Evolutionary conservation across 2,113 vertebrate genomes (phyloP).

Genomic region (Mesoclemmys tuberculata): DNA sequence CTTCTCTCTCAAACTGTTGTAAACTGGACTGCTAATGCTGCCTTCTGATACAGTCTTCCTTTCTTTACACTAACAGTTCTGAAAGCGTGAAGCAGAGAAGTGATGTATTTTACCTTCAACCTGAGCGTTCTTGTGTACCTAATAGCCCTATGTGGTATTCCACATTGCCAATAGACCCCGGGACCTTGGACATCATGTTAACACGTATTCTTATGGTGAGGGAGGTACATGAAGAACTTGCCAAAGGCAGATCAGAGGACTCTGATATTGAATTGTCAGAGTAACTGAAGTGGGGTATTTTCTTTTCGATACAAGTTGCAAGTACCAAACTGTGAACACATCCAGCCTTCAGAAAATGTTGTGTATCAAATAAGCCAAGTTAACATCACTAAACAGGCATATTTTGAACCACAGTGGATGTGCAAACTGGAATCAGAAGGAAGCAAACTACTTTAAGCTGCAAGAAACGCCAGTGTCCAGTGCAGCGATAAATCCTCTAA

Average conservation of each 20-base stretch:
- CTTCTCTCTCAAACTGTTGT: neutral
- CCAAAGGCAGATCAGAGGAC: constrained; percentile 86
- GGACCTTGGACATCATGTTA: constrained; percentile 95
- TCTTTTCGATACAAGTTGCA: constrained; percentile 73
- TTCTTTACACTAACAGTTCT: constrained; percentile 78
- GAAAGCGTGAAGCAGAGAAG: constrained; percentile 95
- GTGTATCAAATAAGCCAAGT: constrained; percentile 61
- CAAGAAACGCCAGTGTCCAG: constrained; percentile 52
- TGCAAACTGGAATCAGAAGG: constrained; percentile 78
- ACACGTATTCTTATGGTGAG: constrained; percentile 93
- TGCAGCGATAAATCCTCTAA: constrained; percentile 63
- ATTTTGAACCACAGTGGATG: constrained; percentile 74
- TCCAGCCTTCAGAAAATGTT: constrained; percentile 76
- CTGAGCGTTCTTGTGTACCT: constrained; percentile 95
- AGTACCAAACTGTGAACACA: constrained; percentile 85
- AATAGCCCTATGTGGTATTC: constrained; percentile 98
- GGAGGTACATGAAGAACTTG: constrained; percentile 89
- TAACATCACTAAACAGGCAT: constrained; percentile 63
- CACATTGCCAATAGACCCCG: constrained; percentile 88
- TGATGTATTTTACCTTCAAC: constrained; percentile 95
- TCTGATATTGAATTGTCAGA: constrained; percentile 86
- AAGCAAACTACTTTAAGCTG: constrained; percentile 61
- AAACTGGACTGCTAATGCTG: neutral
- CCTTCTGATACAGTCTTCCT: neutral
- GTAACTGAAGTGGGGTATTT: constrained; percentile 74